A percentile compares a stretch with the other conserved stretches of the same genome.
These are phyloP conservation scores for Ametastegia equiseti DNA, from an alignment of 2,888 invertebrate species.

Conservation along the genomic window DNA sequence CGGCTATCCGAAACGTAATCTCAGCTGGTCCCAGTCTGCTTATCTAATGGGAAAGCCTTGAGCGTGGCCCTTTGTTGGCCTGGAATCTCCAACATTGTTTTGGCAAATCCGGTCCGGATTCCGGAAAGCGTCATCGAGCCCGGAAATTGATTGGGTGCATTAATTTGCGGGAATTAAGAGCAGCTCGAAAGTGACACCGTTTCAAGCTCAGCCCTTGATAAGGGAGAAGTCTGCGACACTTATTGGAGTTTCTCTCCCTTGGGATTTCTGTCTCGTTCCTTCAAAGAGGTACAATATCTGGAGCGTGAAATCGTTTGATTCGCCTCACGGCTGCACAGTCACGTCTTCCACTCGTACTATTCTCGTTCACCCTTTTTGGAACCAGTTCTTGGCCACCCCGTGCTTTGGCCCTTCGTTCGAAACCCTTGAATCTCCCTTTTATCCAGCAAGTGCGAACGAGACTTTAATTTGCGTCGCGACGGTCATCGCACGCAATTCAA, in stretches of 20 bases:
- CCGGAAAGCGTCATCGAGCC: neutral
- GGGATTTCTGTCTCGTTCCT: conserved; percentile 50
- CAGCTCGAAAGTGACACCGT: neutral
- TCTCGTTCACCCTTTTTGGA: conserved; percentile 50
- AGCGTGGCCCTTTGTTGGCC: too few species aligned
- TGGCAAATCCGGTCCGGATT: too few species aligned
- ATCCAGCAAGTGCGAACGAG: neutral
- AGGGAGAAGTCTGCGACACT: conserved; percentile 35
- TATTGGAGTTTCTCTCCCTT: conserved; percentile 34
- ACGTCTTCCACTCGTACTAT: conserved; percentile 62
- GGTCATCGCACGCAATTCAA: conserved; percentile 8
- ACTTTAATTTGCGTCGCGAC: neutral
- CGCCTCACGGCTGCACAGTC: conserved; percentile 67
- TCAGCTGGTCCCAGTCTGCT: too few species aligned
- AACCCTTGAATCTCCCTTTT: neutral
- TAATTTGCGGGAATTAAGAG: neutral
- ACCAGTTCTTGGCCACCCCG: conserved; percentile 14
- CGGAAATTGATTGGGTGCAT: neutral
- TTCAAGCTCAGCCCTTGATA: conserved; percentile 24
- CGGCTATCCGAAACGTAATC: too few species aligned
- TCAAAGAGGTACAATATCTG: conserved; percentile 66
- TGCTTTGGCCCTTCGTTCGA: neutral
- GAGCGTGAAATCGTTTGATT: conserved; percentile 74
- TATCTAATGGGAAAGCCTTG: too few species aligned
- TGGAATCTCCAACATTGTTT: too few species aligned